A percentile compares a stretch with the other conserved stretches of the same genome.
phyloP scores from a whole-genome alignment of 2,113 vertebrate genomes.

The Osmerus mordax region DNA sequence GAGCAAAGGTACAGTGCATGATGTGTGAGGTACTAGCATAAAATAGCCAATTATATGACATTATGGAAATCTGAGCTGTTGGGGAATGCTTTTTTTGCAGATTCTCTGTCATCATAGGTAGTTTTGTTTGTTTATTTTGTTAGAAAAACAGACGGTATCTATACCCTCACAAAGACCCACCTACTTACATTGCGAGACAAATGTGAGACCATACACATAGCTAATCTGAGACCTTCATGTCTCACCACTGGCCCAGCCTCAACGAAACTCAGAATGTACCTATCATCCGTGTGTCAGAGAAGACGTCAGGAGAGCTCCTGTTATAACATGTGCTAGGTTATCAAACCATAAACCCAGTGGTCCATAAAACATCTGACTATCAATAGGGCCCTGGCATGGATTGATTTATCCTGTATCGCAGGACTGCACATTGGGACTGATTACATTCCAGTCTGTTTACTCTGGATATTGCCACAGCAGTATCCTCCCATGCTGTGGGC shows the following conservation, averaged over 20 bases:
- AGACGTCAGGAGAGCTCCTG: slow-evolving; percentile 22
- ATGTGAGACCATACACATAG: neutral
- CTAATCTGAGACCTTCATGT: neutral
- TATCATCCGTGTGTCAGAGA: slow-evolving; percentile 7
- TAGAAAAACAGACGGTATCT: neutral
- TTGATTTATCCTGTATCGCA: slow-evolving; percentile 61
- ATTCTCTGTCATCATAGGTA: neutral
- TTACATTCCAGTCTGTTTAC: slow-evolving; percentile 42
- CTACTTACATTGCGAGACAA: neutral
- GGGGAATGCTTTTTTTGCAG: no score
- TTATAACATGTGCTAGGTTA: slow-evolving; percentile 35
- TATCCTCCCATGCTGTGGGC: slow-evolving; percentile 19
- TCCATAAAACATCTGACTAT: slow-evolving; percentile 52
- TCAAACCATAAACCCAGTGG: slow-evolving; percentile 47
- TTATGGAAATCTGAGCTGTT: neutral
- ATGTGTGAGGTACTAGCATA: neutral
- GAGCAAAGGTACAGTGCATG: neutral
- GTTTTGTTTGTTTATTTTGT: neutral
- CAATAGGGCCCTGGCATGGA: slow-evolving; percentile 50
- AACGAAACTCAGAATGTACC: slow-evolving; percentile 10
- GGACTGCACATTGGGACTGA: slow-evolving; percentile 45
- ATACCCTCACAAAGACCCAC: neutral
- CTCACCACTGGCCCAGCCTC: neutral
- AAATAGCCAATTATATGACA: neutral
- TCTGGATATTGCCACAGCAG: slow-evolving; percentile 7